These are phyloP conservation scores for Rotaria socialis DNA, from an alignment of 2,888 invertebrate species.

Conservation along the genomic window DNA sequence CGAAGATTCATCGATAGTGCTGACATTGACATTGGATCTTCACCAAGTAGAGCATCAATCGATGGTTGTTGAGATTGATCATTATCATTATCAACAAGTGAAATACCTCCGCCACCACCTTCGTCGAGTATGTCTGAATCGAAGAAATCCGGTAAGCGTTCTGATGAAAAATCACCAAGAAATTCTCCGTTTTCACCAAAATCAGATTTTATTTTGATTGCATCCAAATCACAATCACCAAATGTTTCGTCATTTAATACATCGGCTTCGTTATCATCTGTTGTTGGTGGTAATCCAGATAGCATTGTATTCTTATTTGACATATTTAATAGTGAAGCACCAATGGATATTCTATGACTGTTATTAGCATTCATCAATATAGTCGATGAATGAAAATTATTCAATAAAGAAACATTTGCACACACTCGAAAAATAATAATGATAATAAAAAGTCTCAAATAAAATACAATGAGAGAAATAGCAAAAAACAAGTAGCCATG, in stretches of 20 bases:
- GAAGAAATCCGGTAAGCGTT: neutral
- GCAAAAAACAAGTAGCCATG: neutral
- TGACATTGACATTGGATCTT: neutral
- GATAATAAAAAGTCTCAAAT: neutral
- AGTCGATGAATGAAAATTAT: neutral
- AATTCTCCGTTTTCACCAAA: slow-evolving; percentile 28
- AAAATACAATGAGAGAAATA: neutral
- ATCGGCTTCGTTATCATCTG: neutral
- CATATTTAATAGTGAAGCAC: neutral
- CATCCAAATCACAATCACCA: slow-evolving; percentile 1
- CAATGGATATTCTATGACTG: neutral
- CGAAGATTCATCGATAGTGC: neutral
- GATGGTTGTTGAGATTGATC: slow-evolving; percentile 20
- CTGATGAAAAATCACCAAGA: neutral
- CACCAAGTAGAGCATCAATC: slow-evolving; percentile 26
- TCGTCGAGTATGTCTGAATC: neutral
- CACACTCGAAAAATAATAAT: neutral
- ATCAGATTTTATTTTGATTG: slow-evolving; percentile 19
- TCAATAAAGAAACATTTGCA: neutral
- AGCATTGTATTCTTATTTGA: neutral
- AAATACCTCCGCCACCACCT: too few species aligned
- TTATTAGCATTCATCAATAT: neutral
- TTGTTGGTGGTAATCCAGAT: too few species aligned
- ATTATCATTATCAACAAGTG: neutral
- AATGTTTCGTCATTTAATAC: slow-evolving; percentile 25